Base-by-base conservation (phyloP, 2,797 vertebrate species). In the Anolis apletophallus region DNA sequence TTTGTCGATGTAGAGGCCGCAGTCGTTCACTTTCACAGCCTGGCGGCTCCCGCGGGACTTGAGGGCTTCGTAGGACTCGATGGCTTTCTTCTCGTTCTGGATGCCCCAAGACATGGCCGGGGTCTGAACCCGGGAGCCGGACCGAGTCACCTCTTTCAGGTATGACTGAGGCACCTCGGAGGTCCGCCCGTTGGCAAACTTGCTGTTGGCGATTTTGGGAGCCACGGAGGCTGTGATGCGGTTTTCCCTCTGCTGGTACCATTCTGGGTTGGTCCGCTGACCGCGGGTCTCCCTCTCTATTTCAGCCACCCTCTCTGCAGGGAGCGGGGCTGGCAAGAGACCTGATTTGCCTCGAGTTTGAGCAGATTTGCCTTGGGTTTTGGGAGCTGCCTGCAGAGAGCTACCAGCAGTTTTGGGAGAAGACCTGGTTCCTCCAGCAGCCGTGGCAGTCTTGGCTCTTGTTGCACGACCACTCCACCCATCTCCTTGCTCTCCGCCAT, bases 101-200 rank as follows among this genome's bases (percentile, higher is more conserved):
- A 96, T 2, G 1, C 97, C 97, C 97, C 97, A 98, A 85, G 88
- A 92, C 97, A 97, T 97, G 87, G 97, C 97, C 0, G 97, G 92
- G 0, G 97, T 98, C 83, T 90, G 94, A 67, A 96, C 76, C 0
- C 8, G 23, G 0, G 81, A 80, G 5, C 91, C 81, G 0, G 95
- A 87, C 67, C 95, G 89, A 89, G 96, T 92, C 76, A 98, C 92
- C 0, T 94, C 82, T n/a, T 91, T 91, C 79, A 97, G 85, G 93
- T 97, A 97, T 0, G 97, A 97, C 61, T 83, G 46, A 1, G 97
- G 97, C 2, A 97, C 96, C 54, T 96, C 78, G 0, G 23, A 64
- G 5, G 93, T 97, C 87, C 82, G 95, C 16, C 95, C 95, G 0
- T 95, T 95, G 29, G 91, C 95, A 0, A 97, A 98, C 78, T 9